These are phyloP conservation scores for Simalia tracyae DNA, from an alignment of 2,797 vertebrate genomes.

Conservation along the genomic window DNA sequence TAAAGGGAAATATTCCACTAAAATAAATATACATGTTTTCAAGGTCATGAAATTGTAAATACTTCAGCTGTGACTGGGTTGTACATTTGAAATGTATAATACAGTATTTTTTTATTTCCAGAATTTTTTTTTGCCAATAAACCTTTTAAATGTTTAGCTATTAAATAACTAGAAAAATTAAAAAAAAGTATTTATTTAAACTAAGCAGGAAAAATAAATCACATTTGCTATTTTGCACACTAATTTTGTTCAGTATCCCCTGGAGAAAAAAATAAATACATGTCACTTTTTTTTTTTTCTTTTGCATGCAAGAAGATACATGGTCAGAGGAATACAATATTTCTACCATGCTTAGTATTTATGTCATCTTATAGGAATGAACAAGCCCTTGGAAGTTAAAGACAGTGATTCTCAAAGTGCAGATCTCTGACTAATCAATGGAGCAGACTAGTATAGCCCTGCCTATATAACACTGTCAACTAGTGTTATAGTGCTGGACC, in stretches of 20 bases:
- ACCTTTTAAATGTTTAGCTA: conserved; percentile 65
- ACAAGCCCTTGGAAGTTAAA: background rate
- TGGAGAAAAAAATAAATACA: conserved; percentile 73
- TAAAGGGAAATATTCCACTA: conserved; percentile 42
- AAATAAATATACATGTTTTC: conserved; percentile 59
- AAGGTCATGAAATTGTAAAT: conserved; percentile 66
- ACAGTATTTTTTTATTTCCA: conserved; percentile 54
- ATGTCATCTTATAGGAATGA: background rate
- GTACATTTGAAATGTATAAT: conserved; percentile 66
- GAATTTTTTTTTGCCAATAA: conserved; percentile 34
- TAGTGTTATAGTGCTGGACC: background rate
- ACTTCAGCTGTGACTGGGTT: conserved; percentile 60
- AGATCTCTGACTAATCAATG: background rate
- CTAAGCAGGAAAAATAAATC: conserved; percentile 65
- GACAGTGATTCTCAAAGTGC: background rate
- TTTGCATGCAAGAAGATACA: conserved; percentile 68
- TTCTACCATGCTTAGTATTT: background rate
- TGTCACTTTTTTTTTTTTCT: conserved; percentile 58
- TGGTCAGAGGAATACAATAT: conserved; percentile 32
- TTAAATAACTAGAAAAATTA: conserved; percentile 72
- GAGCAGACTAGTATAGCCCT: background rate
- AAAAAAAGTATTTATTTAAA: conserved; percentile 62
- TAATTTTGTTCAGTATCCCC: conserved; percentile 61
- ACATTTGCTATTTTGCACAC: conserved; percentile 71
- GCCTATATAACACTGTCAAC: background rate